Evolutionary conservation across 1,140 invertebrate genomes (phyloP).

Genomic region (Caenorhabditis briggsae): DNA sequence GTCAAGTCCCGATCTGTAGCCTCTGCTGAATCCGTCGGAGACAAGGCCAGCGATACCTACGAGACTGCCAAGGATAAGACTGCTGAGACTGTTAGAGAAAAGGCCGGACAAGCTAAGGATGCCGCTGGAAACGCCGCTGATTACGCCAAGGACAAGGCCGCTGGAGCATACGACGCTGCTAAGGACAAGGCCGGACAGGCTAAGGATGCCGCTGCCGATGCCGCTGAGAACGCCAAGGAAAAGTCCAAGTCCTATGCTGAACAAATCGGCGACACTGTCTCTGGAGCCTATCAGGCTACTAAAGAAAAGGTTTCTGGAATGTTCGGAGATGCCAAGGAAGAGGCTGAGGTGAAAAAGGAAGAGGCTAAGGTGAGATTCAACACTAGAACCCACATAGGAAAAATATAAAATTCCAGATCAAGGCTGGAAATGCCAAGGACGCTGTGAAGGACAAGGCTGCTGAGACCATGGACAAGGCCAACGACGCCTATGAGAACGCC

Average conservation of each 20-base stretch:
- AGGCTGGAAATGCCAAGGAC: conserved; percentile 8
- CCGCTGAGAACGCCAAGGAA: conserved; percentile 2
- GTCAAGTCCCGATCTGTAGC: not conserved
- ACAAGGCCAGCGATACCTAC: not conserved
- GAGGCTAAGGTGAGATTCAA: not conserved
- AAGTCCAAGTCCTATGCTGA: conserved; percentile 12
- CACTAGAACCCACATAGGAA: not conserved
- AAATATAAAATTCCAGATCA: not conserved
- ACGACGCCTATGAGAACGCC: not conserved
- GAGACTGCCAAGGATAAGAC: conserved; percentile 2
- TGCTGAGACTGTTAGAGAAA: not conserved
- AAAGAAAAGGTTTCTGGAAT: not conserved
- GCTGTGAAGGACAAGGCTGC: conserved; percentile 18
- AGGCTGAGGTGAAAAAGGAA: not conserved
- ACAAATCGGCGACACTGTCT: conserved; percentile 9
- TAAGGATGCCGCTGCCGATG: not conserved
- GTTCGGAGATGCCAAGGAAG: not conserved
- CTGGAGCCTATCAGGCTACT: conserved; percentile 1
- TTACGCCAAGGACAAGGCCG: conserved; percentile 3
- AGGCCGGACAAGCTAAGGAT: conserved; percentile 6
- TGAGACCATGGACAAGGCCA: not conserved
- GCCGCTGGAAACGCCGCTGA: not conserved
- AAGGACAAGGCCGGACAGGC: conserved; percentile 1
- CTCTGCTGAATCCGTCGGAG: not conserved
- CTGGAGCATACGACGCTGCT: not conserved